These are phyloP conservation scores for Cossypha dichroa DNA, from an alignment of 2,797 vertebrate genomes.

Conservation along the genomic window DNA sequence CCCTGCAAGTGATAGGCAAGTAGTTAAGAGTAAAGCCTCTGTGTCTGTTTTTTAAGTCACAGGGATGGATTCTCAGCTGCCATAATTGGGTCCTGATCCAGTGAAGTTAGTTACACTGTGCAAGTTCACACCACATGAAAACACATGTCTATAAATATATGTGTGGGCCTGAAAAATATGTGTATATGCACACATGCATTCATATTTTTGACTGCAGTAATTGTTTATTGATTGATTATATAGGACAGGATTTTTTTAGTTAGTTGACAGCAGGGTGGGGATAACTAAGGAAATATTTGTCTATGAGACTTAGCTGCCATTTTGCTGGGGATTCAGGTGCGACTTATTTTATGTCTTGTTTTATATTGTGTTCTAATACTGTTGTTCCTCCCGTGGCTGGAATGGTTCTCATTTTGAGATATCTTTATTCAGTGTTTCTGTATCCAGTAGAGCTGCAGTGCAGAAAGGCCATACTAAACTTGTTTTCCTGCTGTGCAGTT, in stretches of 20 bases:
- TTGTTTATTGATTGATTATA: background rate
- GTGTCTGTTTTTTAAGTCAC: background rate
- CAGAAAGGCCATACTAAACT: background rate
- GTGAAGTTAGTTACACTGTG: background rate
- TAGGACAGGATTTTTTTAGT: background rate
- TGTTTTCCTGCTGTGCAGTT: background rate
- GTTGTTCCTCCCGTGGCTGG: background rate
- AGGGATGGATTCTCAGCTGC: background rate
- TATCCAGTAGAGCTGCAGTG: background rate
- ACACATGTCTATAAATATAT: background rate
- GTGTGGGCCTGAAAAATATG: background rate
- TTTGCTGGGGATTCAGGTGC: background rate
- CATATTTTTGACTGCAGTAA: background rate
- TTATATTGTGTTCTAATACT: background rate
- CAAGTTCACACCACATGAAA: background rate
- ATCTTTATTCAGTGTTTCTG: background rate
- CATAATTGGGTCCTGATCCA: background rate
- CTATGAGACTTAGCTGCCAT: background rate
- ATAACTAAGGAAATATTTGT: background rate
- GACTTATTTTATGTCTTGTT: background rate
- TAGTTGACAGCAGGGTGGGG: background rate
- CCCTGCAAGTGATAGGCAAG: background rate
- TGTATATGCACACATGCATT: background rate
- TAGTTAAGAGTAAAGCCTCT: background rate
- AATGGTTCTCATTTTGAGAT: background rate